These are phyloP conservation scores for Nasonia longicornis DNA, from an alignment of 1,140 invertebrate genomes.

Conservation along the genomic window DNA sequence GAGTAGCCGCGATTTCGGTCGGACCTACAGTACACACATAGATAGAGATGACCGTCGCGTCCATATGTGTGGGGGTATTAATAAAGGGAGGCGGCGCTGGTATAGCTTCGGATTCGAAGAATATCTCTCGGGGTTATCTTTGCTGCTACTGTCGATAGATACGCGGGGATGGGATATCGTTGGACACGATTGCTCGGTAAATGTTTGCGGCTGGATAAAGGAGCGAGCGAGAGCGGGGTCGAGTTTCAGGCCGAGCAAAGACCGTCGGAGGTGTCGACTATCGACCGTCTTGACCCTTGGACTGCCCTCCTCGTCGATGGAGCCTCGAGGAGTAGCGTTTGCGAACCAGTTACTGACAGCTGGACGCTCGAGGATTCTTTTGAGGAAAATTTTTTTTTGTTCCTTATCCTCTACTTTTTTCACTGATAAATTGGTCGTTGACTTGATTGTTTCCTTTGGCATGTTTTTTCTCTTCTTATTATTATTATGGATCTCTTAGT, in stretches of 20 bases:
- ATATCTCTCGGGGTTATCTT: slow-evolving; percentile 34
- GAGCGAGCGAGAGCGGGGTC: not conserved
- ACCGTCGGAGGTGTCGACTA: slow-evolving; percentile 25
- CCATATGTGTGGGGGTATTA: not conserved
- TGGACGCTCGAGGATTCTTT: not conserved
- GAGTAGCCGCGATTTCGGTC: slow-evolving; percentile 20
- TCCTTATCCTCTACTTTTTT: too few relatives aligned
- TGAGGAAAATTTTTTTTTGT: not conserved
- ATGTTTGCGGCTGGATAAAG: slow-evolving; percentile 27
- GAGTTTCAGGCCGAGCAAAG: not conserved
- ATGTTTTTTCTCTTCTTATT: too few relatives aligned
- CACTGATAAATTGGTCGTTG: too few relatives aligned
- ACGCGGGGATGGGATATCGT: slow-evolving; percentile 15
- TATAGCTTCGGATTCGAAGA: not conserved
- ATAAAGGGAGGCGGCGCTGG: not conserved
- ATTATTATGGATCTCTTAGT: too few relatives aligned
- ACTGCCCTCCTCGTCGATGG: not conserved
- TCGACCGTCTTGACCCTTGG: slow-evolving; percentile 16
- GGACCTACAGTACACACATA: not conserved
- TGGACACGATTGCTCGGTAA: slow-evolving; percentile 27
- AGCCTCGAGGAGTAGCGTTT: not conserved
- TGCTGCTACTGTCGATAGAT: not conserved
- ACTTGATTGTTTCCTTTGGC: too few relatives aligned
- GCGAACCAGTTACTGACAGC: not conserved
- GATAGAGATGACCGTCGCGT: not conserved